Base-by-base conservation (phyloP, 2,113 vertebrate genomes). In the Passer montanus region DNA sequence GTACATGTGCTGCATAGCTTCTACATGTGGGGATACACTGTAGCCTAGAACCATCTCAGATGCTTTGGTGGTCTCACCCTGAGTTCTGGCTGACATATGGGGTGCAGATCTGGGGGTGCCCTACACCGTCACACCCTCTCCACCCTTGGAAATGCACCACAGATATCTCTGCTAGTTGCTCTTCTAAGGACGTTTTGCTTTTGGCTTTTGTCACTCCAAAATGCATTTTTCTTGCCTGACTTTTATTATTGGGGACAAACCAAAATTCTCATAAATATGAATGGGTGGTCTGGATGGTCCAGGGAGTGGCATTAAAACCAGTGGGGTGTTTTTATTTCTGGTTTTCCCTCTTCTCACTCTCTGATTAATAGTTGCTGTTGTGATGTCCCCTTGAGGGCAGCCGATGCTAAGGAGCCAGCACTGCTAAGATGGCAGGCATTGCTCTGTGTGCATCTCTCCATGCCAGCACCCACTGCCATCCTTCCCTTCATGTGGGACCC, bases 371-470 rank as follows among this genome's bases (percentile, higher is more conserved):
- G 43, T n/a, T 27, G 49, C 53, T 79, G 56, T 62, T 30, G 46
- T 52, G 66, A 46, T 33, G 27, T 53, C 77, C 44, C 53, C 24
- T 82, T 78, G 50, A 63, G 2, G 13, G 56, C 10, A 13, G 20
- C 74, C 55, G 80, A 13, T 52, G 59, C 10, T 91, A 39, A 72
- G 3, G 10, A 64, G 28, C 60, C 59, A 5, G 3, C 0, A 5
- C 37, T 70, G 73, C 70, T 68, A 37, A 59, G 78, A 69, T 85
- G 94, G 78, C 92, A 85, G 87, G 58, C 91, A 33, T 64, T 78
- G 47, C 82, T 93, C 79, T 89, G 80, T 60, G 58, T 63, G 30
- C 23, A 6, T n/a, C 39, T 75, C 52, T 30, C n/a, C 27, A 1
- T 10, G 28, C 47, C 10, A 12, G 22, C 59, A 74, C 50, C 46